Percentiles rank a stretch among this genome's conserved stretches.
These are phyloP conservation scores for Radopholus similis DNA, from an alignment of 1,140 invertebrate species.

Conservation along the genomic window DNA sequence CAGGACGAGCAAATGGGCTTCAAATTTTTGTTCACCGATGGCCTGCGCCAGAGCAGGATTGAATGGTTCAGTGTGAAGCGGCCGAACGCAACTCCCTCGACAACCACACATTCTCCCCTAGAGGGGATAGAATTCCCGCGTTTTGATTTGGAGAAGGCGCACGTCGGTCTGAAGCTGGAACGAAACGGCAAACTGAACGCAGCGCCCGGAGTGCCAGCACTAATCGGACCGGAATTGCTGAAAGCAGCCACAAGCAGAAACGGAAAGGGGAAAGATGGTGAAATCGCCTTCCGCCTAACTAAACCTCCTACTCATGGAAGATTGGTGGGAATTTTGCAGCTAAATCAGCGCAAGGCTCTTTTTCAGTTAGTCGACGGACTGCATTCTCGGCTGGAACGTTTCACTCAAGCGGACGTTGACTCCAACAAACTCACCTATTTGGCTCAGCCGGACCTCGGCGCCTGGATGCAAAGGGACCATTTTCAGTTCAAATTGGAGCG, in stretches of 20 bases:
- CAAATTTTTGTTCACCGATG: constrained; percentile 55
- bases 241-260: constrained; percentile 2
- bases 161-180: constrained; percentile 33
- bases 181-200: constrained; percentile 46
- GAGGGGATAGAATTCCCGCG: too few relatives aligned
- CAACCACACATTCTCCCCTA: background rate
- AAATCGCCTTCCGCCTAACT: constrained; percentile 49
- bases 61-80: constrained; percentile 59
- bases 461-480: constrained; percentile 46
- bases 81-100: background rate
- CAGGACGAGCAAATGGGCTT: constrained; percentile 36
- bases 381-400: constrained; percentile 20
- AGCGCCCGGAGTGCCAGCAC: constrained; percentile 36
- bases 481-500: constrained; percentile 48
- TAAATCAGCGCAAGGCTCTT: too few relatives aligned
- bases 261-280: constrained; percentile 13
- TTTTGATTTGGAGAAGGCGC: background rate
- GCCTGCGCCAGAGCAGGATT: constrained; percentile 41
- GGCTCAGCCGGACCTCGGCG: constrained; percentile 26
- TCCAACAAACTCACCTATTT: constrained; percentile 27
- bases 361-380: constrained; percentile 18
- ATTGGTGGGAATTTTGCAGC: constrained; percentile 24
- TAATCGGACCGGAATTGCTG: constrained; percentile 50
- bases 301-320: constrained; percentile 44
- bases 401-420: constrained; percentile 52